phyloP scores from a whole-genome alignment of 2,113 vertebrate species.

The Tylochromis polylepis region DNA sequence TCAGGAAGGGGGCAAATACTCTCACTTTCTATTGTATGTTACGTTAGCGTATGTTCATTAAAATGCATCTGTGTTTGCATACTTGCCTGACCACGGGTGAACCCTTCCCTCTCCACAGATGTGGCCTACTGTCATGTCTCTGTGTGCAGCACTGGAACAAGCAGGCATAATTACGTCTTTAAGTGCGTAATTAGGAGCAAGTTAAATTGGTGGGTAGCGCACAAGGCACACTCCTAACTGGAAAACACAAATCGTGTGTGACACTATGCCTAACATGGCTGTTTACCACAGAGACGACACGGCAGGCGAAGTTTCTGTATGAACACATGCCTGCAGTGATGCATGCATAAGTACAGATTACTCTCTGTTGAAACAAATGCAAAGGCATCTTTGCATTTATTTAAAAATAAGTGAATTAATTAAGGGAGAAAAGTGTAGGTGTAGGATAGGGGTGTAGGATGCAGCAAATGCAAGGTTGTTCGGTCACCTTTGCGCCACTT shows the following conservation, averaged over 20 bases:
- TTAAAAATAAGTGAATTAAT: not conserved
- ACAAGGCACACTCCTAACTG: slow-evolving; percentile 48
- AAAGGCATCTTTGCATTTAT: not conserved
- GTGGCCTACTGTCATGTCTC: slow-evolving; percentile 36
- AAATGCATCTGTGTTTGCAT: not conserved
- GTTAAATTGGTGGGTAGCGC: slow-evolving; percentile 66
- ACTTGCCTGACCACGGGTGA: slow-evolving; percentile 8
- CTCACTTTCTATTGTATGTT: slow-evolving; percentile 1
- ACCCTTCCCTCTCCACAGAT: slow-evolving; percentile 24
- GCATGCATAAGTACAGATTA: not conserved
- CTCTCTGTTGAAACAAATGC: not conserved
- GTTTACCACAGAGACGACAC: not conserved
- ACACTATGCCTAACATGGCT: slow-evolving; percentile 34
- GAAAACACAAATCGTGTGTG: slow-evolving; percentile 58
- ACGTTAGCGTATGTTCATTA: slow-evolving; percentile 28
- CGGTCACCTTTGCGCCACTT: not conserved
- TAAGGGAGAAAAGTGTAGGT: not conserved
- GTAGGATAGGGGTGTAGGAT: not conserved
- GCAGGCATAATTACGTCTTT: slow-evolving; percentile 68
- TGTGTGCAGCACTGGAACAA: slow-evolving; percentile 53
- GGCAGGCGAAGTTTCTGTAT: not conserved
- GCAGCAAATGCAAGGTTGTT: not conserved
- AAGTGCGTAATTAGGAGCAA: slow-evolving; percentile 67
- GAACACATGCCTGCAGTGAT: not conserved
- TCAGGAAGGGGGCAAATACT: not conserved